Base-by-base conservation (phyloP, 1,140 invertebrate genomes). In the Delia radicum region DNA sequence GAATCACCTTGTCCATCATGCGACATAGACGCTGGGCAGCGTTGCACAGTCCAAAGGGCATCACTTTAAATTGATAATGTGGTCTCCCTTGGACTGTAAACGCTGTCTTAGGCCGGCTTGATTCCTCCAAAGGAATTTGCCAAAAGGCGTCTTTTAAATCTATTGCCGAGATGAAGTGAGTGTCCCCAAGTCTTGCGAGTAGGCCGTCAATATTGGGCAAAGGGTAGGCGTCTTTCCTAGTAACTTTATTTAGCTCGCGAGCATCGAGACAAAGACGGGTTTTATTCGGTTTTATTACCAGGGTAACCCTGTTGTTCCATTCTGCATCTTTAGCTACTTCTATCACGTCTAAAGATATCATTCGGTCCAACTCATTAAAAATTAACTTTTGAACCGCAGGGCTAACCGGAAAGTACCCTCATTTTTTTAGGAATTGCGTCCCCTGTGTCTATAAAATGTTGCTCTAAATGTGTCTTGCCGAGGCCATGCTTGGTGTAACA, bases 41-140 rank as follows among this genome's bases (percentile, higher is more conserved):
- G 42, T 79, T 79, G n/a, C 46, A 73, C 28, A 77, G 84, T 86
- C 72, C 77, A 26, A 79, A 77, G 1, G 73, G 77, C 77, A 79
- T 79, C 2, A 33, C 18, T 24, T 26, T 72, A 15, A 72, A 72
- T 31, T 67, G 63, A 29, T 77, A 77, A 12, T 71, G 33, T 6
- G 48, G 76, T n/a, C 73, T 26, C n/a, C 55, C 55, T 7, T 65
- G 73, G 10, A 76, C 27, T 75, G 77, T 82, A 76, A 88, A 88
- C 2, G 86, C 87, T 0, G 88, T 89, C 71, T 87, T 88, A 28
- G 80, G 73, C 46, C 77, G 77, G 13, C 76, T 80, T 6, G 75
- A 73, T 7, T 75, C 48, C 0, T 76, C 78, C 2, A 88, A 27
- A 0, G 79, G 80, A 1, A 88, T 79, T 74, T 88, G 83, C 78